Evolutionary conservation across 2,113 vertebrate species (phyloP), one percentile per base, ranked within the genome.

Genomic region (Galemys pyrenaicus): DNA sequence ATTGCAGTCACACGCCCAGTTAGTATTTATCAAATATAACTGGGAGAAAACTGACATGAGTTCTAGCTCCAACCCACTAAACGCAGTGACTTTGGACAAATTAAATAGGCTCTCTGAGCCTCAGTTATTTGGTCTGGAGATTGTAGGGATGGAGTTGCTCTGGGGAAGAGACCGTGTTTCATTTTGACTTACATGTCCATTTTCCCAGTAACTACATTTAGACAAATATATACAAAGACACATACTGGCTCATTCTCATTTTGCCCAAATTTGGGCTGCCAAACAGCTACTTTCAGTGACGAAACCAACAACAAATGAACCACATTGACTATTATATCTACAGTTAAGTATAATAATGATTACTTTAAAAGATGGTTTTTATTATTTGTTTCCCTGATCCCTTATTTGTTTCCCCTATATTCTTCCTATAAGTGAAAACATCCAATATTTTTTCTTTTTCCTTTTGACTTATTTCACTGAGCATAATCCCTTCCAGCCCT

Each of bases 11-110:
- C 49, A 77, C 73, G 10, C 20, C 11, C 28, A 26, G 85, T 67
- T 92, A 88, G 51, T 71, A 85, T 73, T 94, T 86, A 73, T 73
- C n/a, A 6, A 67, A 77, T 89, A 71, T 73, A 95, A 85, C 44
- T 60, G 39, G 83, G 22, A 94, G 39, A 93, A 94, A 96, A 92
- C 6, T 26, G 11, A 87, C 82, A 90, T 89, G 44, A 12, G 24
- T 85, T 80, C n/a, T 71, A 92, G 6, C 75, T 19, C 37, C 11
- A 87, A 92, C 68, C 20, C 83, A 94, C 11, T 87, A 89, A 37
- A 54, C 17, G 17, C 17, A 74, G 6, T 89, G 56, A 93, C 88
- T 82, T 78, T 62, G 20, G 15, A 41, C 26, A 92, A 86, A 65
- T 77, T 35, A 83, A 13, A n/a, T 78, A 91, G 20, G 9, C 32